A percentile compares a stretch with the other conserved stretches of the same genome.
phyloP scores from a whole-genome alignment of 2,888 invertebrate genomes.

The Drosophila vallismaia region DNA sequence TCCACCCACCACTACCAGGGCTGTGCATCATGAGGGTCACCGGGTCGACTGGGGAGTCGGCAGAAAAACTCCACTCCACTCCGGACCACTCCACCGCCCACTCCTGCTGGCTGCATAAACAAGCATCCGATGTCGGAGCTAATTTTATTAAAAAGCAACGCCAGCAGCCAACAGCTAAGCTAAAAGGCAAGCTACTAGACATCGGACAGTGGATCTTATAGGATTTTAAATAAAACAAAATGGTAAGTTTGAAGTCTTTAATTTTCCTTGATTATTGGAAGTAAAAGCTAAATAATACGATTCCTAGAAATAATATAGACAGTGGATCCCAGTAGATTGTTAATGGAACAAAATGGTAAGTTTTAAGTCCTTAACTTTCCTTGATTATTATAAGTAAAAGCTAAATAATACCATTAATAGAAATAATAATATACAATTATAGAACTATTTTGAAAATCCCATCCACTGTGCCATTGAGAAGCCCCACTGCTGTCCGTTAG shows the following conservation, averaged over 20 bases:
- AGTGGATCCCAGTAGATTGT: slow-evolving; percentile 12
- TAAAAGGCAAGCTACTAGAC: slow-evolving; percentile 43
- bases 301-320: not conserved
- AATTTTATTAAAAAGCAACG: slow-evolving; percentile 74
- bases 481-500: slow-evolving; percentile 13
- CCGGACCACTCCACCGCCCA: slow-evolving; percentile 1
- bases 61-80: slow-evolving; percentile 12
- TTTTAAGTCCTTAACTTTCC: not conserved
- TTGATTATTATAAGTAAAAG: no score
- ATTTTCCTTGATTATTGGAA: no score
- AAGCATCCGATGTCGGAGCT: slow-evolving; percentile 72
- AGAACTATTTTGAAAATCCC: not conserved
- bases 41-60: slow-evolving; percentile 33
- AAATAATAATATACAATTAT: no score
- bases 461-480: slow-evolving; percentile 18
- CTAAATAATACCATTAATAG: not conserved
- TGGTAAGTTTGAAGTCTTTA: not conserved
- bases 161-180: slow-evolving; percentile 48
- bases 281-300: not conserved
- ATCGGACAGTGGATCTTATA: slow-evolving; percentile 26
- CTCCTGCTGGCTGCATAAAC: slow-evolving; percentile 62
- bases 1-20: slow-evolving; percentile 15
- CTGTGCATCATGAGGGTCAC: slow-evolving; percentile 56
- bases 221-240: not conserved
- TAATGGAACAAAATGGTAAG: not conserved